These are phyloP conservation scores for Peucedramus taeniatus DNA, from an alignment of 2,113 vertebrate genomes.

Conservation along the genomic window DNA sequence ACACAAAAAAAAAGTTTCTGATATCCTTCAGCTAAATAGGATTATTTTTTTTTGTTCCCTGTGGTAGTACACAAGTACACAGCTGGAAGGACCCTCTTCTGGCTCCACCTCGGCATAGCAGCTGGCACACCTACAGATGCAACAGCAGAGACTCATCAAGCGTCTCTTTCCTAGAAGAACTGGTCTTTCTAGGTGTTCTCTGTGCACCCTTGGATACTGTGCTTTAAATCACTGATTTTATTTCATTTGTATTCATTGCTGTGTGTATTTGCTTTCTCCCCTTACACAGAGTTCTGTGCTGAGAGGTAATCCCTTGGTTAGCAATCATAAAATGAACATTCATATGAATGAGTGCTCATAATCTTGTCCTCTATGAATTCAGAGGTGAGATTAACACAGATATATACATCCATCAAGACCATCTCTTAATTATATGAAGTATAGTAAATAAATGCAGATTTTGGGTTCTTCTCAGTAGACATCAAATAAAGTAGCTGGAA, in stretches of 20 bases:
- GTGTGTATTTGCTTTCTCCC: not conserved
- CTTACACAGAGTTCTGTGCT: accelerated
- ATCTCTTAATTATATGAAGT: not conserved
- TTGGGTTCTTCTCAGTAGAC: not conserved
- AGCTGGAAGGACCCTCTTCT: not conserved
- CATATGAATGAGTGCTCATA: not conserved
- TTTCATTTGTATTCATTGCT: accelerated
- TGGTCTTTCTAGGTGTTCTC: not conserved
- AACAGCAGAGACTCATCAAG: not conserved
- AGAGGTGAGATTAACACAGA: not conserved
- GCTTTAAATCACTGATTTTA: not conserved
- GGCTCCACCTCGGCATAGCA: not conserved
- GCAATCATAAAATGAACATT: not conserved
- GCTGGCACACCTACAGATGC: not conserved
- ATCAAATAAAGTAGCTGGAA: not conserved
- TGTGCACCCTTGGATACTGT: not conserved
- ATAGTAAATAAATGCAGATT: not conserved
- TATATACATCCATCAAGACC: not conserved
- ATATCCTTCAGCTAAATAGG: not conserved
- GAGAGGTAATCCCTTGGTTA: not conserved
- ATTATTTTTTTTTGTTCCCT: not conserved
- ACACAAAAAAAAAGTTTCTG: not conserved
- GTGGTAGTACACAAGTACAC: not conserved
- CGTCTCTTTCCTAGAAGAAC: not conserved
- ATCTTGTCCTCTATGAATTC: not conserved